Percentiles rank a stretch among this genome's conserved stretches.
Evolutionary conservation across 2,113 vertebrate genomes (phyloP).

Genomic region (Callipepla californica): DNA sequence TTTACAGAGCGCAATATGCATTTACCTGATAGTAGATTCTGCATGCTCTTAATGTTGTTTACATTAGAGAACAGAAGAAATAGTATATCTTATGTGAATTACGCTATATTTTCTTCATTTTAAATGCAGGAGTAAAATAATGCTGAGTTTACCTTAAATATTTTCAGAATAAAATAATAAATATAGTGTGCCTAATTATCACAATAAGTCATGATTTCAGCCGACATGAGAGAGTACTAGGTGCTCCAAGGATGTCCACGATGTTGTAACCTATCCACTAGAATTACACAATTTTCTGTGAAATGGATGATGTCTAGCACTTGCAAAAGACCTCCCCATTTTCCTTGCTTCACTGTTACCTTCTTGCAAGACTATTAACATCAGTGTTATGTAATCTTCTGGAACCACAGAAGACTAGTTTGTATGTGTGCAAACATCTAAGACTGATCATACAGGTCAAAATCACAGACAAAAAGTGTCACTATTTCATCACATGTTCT

Average conservation of each 20-base stretch:
- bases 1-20: background rate
- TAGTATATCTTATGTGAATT: background rate
- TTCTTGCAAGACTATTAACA: background rate
- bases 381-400: background rate
- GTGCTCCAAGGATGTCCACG: background rate
- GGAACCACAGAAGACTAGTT: background rate
- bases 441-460: background rate
- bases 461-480: background rate
- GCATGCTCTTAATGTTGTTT: background rate
- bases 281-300: background rate
- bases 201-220: background rate
- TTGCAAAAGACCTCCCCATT: background rate
- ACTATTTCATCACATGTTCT: background rate
- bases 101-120: background rate
- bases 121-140: background rate
- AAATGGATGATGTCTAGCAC: background rate
- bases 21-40: background rate
- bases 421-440: background rate
- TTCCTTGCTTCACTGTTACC: background rate
- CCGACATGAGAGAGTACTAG: background rate
- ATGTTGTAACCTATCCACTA: background rate
- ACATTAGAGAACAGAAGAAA: background rate
- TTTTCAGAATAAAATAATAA: background rate
- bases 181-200: background rate
- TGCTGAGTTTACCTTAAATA: background rate